phyloP scores from a whole-genome alignment of 2,888 invertebrate species.

The Oscheius onirici region DNA sequence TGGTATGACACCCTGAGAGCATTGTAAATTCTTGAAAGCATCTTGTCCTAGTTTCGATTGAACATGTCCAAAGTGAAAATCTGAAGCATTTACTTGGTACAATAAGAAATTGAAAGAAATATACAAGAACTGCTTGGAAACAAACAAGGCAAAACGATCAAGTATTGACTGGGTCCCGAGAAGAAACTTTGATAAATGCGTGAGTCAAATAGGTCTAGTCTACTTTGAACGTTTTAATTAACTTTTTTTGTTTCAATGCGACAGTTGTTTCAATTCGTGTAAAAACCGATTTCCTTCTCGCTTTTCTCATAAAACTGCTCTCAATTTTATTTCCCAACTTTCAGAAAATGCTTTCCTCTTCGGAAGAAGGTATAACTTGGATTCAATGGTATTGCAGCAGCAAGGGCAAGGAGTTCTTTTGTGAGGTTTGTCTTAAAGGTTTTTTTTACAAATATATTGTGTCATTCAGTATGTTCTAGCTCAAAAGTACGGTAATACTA shows the following conservation, averaged over 20 bases:
- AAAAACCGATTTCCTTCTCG: not conserved
- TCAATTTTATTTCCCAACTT: no score
- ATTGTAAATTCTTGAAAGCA: constrained; percentile 17
- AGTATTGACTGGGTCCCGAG: no score
- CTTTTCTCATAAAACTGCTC: not conserved
- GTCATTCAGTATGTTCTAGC: not conserved
- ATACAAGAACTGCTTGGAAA: no score
- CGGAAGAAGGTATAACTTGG: constrained; percentile 24
- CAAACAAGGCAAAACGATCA: no score
- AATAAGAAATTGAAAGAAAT: no score
- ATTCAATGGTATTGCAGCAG: constrained; percentile 31
- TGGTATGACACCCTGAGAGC: constrained; percentile 21
- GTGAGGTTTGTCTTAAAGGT: constrained; percentile 6
- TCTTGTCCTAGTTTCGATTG: not conserved
- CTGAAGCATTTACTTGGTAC: no score
- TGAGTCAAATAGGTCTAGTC: no score
- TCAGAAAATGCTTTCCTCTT: constrained; percentile 10
- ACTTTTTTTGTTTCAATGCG: no score
- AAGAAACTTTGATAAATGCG: no score
- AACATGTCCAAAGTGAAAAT: no score
- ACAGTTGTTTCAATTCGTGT: not conserved
- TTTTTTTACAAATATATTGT: constrained; percentile 8
- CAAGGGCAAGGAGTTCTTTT: constrained; percentile 30
- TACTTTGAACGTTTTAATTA: no score
- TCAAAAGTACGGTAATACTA: not conserved